These are phyloP conservation scores for Phalanger gymnotis DNA, from an alignment of 2,797 vertebrate species.

Conservation along the genomic window DNA sequence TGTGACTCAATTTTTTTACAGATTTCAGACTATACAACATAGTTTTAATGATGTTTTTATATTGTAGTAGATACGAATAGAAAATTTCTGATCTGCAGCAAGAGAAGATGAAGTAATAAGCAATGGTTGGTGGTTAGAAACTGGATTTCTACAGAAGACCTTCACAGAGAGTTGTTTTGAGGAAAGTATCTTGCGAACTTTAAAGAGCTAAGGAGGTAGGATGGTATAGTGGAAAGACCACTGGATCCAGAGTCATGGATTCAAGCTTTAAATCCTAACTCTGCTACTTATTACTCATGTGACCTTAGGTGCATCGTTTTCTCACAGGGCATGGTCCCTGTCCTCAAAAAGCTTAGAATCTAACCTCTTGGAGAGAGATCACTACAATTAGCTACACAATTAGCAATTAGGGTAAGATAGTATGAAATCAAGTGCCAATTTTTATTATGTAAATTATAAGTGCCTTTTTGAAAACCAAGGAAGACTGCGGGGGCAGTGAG, in stretches of 20 bases:
- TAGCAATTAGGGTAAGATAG: background rate
- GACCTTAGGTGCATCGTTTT: background rate
- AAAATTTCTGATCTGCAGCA: background rate
- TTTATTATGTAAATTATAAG: background rate
- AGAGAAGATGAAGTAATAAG: background rate
- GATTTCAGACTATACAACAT: background rate
- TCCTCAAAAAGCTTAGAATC: slow-evolving; percentile 37
- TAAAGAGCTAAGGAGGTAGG: background rate
- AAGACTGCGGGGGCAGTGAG: background rate
- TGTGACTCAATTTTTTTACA: background rate
- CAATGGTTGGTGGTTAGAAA: too few species aligned
- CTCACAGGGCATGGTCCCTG: background rate
- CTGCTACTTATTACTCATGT: background rate
- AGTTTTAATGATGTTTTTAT: background rate
- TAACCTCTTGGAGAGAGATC: background rate
- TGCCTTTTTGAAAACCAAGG: background rate
- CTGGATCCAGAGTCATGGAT: background rate
- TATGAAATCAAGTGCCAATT: background rate
- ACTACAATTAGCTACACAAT: background rate
- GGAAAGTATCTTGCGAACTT: background rate
- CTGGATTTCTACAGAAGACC: background rate
- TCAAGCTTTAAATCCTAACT: background rate
- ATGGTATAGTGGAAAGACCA: background rate
- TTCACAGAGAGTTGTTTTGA: background rate
- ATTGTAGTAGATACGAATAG: background rate